Conservation (phyloP, 1,140 invertebrate species). For the Drosophila ohnishii region DNA sequence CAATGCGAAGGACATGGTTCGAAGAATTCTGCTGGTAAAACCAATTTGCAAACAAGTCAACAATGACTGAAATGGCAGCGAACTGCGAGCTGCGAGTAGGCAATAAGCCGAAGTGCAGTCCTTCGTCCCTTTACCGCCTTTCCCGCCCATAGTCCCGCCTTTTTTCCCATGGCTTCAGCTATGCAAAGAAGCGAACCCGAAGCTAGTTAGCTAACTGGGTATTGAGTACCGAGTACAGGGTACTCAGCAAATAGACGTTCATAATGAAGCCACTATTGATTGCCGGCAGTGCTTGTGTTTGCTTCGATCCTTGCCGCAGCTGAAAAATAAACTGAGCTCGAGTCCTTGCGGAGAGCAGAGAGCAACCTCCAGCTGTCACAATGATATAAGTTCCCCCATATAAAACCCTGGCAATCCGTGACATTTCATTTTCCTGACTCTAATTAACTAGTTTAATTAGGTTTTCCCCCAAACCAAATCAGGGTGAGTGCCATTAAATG, state of each 20-base stretch:
- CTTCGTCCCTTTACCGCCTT: neutral
- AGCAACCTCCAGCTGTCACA: constrained; percentile 12
- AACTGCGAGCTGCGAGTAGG: constrained; percentile 50
- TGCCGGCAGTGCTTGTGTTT: constrained; percentile 27
- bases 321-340: constrained; percentile 11
- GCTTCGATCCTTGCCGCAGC: constrained; percentile 12
- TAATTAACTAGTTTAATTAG: constrained; percentile 33
- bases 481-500: constrained; percentile 15
- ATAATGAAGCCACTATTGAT: constrained; percentile 60
- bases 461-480: constrained; percentile 12
- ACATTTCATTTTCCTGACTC: constrained; percentile 2
- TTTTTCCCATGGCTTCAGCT: neutral
- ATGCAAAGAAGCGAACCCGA: constrained; percentile 34
- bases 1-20: constrained; percentile 39
- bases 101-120: constrained; percentile 73
- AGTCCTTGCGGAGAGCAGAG: constrained; percentile 4
- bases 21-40: constrained; percentile 62
- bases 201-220: constrained; percentile 41
- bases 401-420: neutral
- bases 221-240: constrained; percentile 2
- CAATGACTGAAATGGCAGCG: constrained; percentile 57
- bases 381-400: neutral
- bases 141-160: neutral
- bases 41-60: constrained; percentile 81
- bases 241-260: constrained; percentile 29